Percentiles rank a stretch among this genome's conserved stretches.
phyloP scores from a whole-genome alignment of 2,888 invertebrate species.

The Ptychoptera contaminata region DNA sequence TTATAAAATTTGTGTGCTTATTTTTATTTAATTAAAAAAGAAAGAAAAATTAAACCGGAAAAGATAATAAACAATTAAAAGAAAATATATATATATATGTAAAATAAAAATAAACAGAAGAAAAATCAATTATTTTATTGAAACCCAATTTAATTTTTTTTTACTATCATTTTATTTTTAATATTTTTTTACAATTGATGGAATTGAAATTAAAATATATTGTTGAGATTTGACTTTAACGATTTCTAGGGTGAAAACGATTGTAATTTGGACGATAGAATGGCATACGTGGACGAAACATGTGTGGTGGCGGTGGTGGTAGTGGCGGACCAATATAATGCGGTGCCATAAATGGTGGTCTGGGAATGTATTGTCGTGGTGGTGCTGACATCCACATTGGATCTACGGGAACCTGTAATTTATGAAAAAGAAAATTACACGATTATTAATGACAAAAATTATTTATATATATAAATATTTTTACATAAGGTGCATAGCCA shows the following conservation, averaged over 20 bases:
- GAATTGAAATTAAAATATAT: too few species aligned
- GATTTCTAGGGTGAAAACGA: background rate
- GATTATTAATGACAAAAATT: too few species aligned
- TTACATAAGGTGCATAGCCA: background rate
- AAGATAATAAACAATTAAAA: too few species aligned
- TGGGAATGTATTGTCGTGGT: background rate
- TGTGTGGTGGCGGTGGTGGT: background rate
- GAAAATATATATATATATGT: too few species aligned
- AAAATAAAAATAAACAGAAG: too few species aligned
- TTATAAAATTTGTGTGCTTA: too few species aligned
- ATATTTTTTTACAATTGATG: too few species aligned
- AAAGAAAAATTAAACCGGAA: too few species aligned
- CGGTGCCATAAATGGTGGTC: background rate
- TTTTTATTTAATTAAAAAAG: too few species aligned
- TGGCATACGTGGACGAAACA: background rate
- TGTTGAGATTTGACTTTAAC: too few species aligned
- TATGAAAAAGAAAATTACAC: too few species aligned
- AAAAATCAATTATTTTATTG: slow-evolving; percentile 1
- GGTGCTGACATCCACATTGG: background rate
- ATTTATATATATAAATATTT: too few species aligned
- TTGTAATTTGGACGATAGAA: background rate
- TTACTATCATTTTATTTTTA: background rate
- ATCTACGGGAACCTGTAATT: background rate
- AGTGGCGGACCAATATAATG: background rate
- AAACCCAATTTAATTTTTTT: background rate